These are phyloP conservation scores for Rhamnusium bicolor DNA, from an alignment of 2,888 invertebrate genomes.

Conservation along the genomic window DNA sequence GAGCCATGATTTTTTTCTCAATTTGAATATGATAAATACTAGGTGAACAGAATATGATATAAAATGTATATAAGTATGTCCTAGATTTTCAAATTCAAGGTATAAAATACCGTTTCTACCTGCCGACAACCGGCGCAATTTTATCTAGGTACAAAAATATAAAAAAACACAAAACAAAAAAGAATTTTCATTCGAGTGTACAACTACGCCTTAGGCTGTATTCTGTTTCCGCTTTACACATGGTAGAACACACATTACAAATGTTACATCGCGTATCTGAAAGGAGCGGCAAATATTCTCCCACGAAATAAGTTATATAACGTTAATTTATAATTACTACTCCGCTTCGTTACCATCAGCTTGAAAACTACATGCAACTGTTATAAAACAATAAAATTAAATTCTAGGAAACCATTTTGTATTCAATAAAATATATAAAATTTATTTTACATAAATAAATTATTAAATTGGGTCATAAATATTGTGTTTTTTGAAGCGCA, in stretches of 20 bases:
- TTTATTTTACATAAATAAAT: conserved; percentile 59
- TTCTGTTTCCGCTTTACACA: conserved; percentile 71
- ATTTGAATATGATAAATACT: conserved; percentile 27
- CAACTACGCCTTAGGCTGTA: conserved; percentile 67
- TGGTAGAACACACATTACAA: conserved; percentile 70
- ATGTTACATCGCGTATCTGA: conserved; percentile 61
- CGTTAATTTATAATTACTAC: conserved; percentile 19
- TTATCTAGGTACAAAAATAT: conserved; percentile 62
- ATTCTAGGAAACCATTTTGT: conserved; percentile 58
- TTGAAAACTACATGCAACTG: conserved; percentile 59
- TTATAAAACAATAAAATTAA: conserved; percentile 66
- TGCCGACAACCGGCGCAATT: conserved; percentile 49
- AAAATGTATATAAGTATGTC: conserved; percentile 32
- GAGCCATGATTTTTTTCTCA: conserved; percentile 28
- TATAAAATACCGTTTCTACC: conserved; percentile 55
- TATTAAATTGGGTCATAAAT: conserved; percentile 66
- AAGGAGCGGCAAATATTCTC: conserved; percentile 65
- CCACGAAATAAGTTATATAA: conserved; percentile 59
- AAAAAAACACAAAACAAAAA: conserved; percentile 58
- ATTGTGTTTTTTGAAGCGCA: conserved; percentile 58
- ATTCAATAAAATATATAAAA: conserved; percentile 62
- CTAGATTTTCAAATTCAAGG: conserved; percentile 45
- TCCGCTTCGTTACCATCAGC: conserved; percentile 37
- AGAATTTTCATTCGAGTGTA: conserved; percentile 65
- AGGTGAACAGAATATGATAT: not conserved